A percentile compares a stretch with the other conserved stretches of the same genome.
These are phyloP conservation scores for Perca flavescens DNA, from an alignment of 2,113 vertebrate genomes.

Conservation along the genomic window DNA sequence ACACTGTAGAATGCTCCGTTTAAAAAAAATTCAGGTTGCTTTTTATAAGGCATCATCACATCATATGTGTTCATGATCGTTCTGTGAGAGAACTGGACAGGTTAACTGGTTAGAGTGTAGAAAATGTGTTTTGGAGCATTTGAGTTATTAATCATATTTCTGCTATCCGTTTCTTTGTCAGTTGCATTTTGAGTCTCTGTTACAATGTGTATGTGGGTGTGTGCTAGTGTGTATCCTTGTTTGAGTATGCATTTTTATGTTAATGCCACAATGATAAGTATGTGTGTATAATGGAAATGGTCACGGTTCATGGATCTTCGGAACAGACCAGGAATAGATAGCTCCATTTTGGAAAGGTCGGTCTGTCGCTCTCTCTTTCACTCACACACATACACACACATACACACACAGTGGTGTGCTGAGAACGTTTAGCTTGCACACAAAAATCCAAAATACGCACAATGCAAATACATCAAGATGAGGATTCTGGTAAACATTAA, in stretches of 20 bases:
- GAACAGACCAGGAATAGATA: constrained; percentile 2
- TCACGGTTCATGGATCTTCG: constrained; percentile 7
- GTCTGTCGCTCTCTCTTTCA: neutral
- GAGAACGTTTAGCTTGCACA: neutral
- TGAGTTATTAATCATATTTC: neutral
- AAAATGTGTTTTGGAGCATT: neutral
- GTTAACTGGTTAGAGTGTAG: neutral
- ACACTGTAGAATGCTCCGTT: neutral
- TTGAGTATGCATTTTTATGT: neutral
- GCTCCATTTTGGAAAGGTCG: neutral
- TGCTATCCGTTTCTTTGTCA: neutral
- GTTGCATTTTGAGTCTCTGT: neutral
- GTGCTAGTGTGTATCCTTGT: neutral
- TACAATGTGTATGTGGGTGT: neutral
- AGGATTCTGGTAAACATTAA: neutral
- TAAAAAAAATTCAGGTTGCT: neutral
- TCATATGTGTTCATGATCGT: neutral
- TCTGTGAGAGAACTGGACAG: neutral
- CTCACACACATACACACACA: neutral
- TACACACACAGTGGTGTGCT: neutral
- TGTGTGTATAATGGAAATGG: neutral
- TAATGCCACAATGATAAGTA: neutral
- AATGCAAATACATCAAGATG: neutral
- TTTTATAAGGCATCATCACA: neutral
- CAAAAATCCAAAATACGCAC: constrained; percentile 3